These are phyloP conservation scores for Sciurus carolinensis DNA, from an alignment of 2,797 vertebrate species.

Conservation along the genomic window DNA sequence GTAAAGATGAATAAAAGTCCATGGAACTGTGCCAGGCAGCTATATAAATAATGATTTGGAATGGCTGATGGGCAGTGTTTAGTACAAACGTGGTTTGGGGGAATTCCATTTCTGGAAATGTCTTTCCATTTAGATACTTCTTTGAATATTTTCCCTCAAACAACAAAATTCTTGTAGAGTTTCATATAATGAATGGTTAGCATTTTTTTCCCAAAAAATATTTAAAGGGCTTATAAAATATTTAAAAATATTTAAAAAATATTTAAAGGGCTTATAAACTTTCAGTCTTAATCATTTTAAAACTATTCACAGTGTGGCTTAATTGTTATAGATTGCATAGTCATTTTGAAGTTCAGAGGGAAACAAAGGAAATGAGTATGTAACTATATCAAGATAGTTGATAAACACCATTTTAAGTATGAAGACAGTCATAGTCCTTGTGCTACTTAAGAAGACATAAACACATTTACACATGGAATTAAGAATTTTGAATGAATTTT, in stretches of 20 bases:
- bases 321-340: conserved; percentile 3
- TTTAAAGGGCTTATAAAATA: conserved; percentile 55
- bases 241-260: too few relatives aligned
- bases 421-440: conserved; percentile 6
- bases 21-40: conserved; percentile 65
- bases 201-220: background rate
- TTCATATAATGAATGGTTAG: background rate
- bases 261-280: conserved; percentile 55
- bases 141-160: background rate
- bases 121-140: conserved; percentile 46
- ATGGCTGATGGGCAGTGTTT: conserved; percentile 53
- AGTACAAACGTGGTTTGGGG: conserved; percentile 14
- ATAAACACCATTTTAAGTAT: background rate
- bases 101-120: conserved; percentile 62
- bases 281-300: conserved; percentile 41
- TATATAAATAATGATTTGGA: conserved; percentile 60
- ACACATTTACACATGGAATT: background rate
- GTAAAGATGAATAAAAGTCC: conserved; percentile 45
- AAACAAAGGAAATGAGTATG: conserved; percentile 76
- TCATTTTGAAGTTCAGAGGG: conserved; percentile 72
- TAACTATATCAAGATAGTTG: conserved; percentile 10
- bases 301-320: background rate
- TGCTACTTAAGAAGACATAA: conserved; percentile 29
- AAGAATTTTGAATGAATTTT: conserved; percentile 4
- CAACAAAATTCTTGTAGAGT: conserved; percentile 25